Evolutionary conservation across 64 coral and sea anemone species (phyloP).

Genomic region (Porites lutea): DNA sequence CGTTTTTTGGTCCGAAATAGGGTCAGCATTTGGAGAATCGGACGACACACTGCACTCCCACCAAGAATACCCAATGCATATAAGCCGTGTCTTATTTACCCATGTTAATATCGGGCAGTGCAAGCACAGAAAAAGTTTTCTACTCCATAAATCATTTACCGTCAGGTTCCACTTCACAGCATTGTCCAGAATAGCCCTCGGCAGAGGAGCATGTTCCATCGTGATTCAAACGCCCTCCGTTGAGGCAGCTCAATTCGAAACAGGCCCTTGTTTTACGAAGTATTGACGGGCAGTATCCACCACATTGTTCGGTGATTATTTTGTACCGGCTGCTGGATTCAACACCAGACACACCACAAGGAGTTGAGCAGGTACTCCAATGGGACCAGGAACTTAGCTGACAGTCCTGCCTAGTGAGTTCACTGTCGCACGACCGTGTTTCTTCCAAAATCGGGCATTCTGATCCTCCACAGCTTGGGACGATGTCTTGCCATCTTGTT

Average conservation of each 20-base stretch:
- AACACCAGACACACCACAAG: background rate
- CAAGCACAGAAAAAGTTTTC: no score
- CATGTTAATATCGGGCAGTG: no score
- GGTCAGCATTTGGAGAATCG: no score
- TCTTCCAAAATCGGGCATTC: background rate
- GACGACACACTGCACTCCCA: no score
- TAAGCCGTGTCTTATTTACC: no score
- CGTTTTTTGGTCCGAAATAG: no score
- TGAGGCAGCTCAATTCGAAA: background rate
- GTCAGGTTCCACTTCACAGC: no score
- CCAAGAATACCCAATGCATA: no score
- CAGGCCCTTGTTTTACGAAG: background rate
- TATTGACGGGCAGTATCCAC: background rate
- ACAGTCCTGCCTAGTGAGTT: background rate
- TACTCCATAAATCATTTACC: no score
- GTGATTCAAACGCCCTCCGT: background rate
- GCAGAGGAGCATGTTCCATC: background rate
- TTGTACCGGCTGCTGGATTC: background rate
- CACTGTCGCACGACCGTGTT: background rate
- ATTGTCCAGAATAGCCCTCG: background rate
- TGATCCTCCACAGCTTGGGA: background rate
- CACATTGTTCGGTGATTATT: background rate
- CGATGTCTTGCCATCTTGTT: background rate
- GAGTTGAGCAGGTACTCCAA: constrained; percentile 8
- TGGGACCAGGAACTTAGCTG: background rate